These are phyloP conservation scores for Hippoglossus stenolepis DNA, from an alignment of 2,113 vertebrate species.

Conservation along the genomic window DNA sequence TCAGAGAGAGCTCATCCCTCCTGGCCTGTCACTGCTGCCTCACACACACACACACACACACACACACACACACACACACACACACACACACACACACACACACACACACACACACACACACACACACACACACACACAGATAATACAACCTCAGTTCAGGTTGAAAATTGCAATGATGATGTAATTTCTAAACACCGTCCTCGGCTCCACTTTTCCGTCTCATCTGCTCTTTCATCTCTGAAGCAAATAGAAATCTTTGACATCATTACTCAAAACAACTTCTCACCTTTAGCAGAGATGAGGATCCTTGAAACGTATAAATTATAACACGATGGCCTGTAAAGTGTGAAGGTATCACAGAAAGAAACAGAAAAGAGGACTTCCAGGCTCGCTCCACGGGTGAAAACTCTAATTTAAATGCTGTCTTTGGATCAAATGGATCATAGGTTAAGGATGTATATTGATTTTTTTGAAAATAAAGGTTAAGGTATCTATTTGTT, in stretches of 20 bases:
- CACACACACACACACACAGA: neutral
- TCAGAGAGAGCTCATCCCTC: conserved; percentile 19
- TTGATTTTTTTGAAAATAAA: too few relatives aligned
- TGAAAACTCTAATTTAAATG: neutral
- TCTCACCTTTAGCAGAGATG: conserved; percentile 21
- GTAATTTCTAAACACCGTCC: conserved; percentile 26
- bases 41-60: too few relatives aligned
- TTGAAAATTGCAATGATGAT: conserved; percentile 40
- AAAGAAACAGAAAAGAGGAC: neutral
- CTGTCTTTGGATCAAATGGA: too few relatives aligned
- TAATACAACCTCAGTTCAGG: conserved; percentile 4
- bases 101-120: too few relatives aligned
- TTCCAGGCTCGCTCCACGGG: too few relatives aligned
- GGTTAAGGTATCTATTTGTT: neutral
- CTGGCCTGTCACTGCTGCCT: neutral
- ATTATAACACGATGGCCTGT: conserved; percentile 14
- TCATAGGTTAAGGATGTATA: neutral
- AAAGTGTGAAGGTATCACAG: neutral
- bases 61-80: neutral
- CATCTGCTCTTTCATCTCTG: conserved; percentile 23
- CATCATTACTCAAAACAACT: conserved; percentile 21
- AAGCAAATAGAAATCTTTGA: conserved; percentile 35
- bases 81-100: neutral
- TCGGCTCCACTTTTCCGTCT: conserved; percentile 5
- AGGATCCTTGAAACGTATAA: conserved; percentile 22